A percentile compares a stretch with the other conserved stretches of the same genome.
Conservation (phyloP, 2,113 vertebrate species). For the Scophthalmus maximus region DNA sequence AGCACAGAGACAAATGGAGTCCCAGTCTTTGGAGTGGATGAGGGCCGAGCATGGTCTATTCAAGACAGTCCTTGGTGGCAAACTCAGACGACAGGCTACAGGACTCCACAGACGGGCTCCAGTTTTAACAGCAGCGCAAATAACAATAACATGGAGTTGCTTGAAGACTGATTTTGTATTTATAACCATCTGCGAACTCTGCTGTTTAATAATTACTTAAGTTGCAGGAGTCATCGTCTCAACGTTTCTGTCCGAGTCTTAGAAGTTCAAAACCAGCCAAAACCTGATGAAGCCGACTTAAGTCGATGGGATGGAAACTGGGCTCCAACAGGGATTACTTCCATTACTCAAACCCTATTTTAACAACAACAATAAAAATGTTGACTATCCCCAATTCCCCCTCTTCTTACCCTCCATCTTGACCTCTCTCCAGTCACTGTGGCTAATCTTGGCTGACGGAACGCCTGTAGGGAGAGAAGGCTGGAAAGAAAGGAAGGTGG, state of each 20-base stretch:
- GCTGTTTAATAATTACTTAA: slow-evolving; percentile 5
- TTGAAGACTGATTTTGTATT: slow-evolving; percentile 30
- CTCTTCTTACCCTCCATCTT: slow-evolving; percentile 51
- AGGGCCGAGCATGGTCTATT: slow-evolving; percentile 34
- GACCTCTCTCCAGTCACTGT: slow-evolving; percentile 61
- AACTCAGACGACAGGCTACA: slow-evolving; percentile 42
- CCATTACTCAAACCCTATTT: slow-evolving; percentile 45
- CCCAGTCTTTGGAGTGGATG: slow-evolving; percentile 18
- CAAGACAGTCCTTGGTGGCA: slow-evolving; percentile 43
- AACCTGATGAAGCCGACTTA: slow-evolving; percentile 27
- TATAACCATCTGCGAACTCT: slow-evolving; percentile 38
- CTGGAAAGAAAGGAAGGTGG: slow-evolving; percentile 44
- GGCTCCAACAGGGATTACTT: slow-evolving; percentile 47
- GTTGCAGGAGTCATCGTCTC: slow-evolving; percentile 33
- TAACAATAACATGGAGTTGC: slow-evolving; percentile 36
- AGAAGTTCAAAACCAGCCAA: slow-evolving; percentile 34
- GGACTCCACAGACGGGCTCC: slow-evolving; percentile 37
- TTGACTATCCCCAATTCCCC: slow-evolving; percentile 25
- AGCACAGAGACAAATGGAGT: slow-evolving; percentile 5
- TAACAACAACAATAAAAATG: slow-evolving; percentile 21
- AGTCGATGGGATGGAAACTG: slow-evolving; percentile 50
- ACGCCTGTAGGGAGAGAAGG: slow-evolving; percentile 57
- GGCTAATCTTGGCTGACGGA: slow-evolving; percentile 65
- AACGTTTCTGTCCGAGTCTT: slow-evolving; percentile 20
- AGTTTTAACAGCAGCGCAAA: slow-evolving; percentile 42